A percentile compares a stretch with the other conserved stretches of the same genome.
These are phyloP conservation scores for Bombylius discolor DNA, from an alignment of 2,888 invertebrate genomes.

Conservation along the genomic window DNA sequence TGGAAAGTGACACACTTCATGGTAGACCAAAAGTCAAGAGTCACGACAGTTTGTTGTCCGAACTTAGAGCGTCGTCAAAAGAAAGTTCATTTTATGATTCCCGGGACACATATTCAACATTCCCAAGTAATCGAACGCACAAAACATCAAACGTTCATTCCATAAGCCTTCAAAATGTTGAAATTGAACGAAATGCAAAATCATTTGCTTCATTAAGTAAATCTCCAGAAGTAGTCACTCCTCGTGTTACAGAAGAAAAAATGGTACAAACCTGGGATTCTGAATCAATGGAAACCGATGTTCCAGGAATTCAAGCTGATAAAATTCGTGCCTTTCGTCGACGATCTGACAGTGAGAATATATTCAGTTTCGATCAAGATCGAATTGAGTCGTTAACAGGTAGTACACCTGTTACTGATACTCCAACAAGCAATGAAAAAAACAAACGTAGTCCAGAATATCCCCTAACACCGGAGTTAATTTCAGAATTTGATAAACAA, in stretches of 20 bases:
- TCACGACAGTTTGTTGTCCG: conserved; percentile 46
- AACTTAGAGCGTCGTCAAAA: conserved; percentile 31
- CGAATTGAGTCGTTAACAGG: conserved; percentile 59
- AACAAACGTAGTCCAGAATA: conserved; percentile 43
- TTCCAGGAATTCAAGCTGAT: conserved; percentile 25
- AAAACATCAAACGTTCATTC: conserved; percentile 51
- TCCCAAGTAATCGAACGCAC: conserved; percentile 44
- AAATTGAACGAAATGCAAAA: conserved; percentile 46
- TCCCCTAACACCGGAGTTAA: conserved; percentile 42
- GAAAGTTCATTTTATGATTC: conserved; percentile 42
- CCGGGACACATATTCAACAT: conserved; percentile 48
- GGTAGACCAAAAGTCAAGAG: conserved; percentile 40
- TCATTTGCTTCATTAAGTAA: conserved; percentile 25
- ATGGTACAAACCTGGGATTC: conserved; percentile 26
- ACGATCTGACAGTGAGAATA: conserved; percentile 54
- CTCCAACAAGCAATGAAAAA: conserved; percentile 37
- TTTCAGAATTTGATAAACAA: conserved; percentile 49
- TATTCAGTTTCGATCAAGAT: conserved; percentile 65
- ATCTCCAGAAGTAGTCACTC: conserved; percentile 27
- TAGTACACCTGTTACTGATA: conserved; percentile 31
- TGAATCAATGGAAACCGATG: conserved; percentile 20
- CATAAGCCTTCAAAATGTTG: conserved; percentile 56
- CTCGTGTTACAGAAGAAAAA: conserved; percentile 26
- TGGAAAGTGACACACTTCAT: conserved; percentile 22
- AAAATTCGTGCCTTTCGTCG: conserved; percentile 42